Evolutionary conservation across 1,140 invertebrate genomes (phyloP).

Genomic region (Scaptomyza graminum): DNA sequence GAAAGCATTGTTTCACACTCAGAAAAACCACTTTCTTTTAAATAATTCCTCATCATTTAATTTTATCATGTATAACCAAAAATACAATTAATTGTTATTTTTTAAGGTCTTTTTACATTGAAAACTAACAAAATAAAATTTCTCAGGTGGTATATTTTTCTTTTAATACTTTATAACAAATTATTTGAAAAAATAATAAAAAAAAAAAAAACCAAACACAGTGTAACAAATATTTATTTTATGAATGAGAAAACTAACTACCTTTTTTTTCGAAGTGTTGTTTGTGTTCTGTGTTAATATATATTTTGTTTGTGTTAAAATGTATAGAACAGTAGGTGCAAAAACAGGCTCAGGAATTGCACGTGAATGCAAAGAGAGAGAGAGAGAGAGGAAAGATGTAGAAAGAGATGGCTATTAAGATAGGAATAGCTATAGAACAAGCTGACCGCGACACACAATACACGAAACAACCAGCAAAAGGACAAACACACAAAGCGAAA

Average conservation of each 20-base stretch:
- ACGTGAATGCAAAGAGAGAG: conserved; percentile 46
- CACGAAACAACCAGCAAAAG: too few relatives aligned
- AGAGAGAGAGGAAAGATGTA: not conserved
- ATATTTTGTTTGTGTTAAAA: conserved; percentile 56
- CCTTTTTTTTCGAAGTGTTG: conserved; percentile 3
- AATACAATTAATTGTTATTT: too few relatives aligned
- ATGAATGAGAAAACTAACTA: too few relatives aligned
- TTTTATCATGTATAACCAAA: too few relatives aligned
- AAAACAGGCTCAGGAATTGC: conserved; percentile 72
- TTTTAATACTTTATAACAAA: too few relatives aligned
- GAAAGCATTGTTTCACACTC: conserved; percentile 47
- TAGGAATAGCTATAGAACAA: conserved; percentile 16
- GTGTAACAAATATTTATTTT: too few relatives aligned
- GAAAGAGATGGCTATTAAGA: conserved; percentile 1
- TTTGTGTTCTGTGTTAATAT: conserved; percentile 58
- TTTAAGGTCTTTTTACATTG: too few relatives aligned
- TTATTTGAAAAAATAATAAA: too few relatives aligned
- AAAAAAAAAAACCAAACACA: too few relatives aligned
- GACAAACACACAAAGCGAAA: not conserved
- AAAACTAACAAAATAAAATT: too few relatives aligned
- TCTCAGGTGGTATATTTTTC: too few relatives aligned
- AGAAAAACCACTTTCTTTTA: not conserved
- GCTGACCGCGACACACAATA: conserved; percentile 41
- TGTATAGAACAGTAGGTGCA: conserved; percentile 69
- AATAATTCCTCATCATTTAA: too few relatives aligned